Evolutionary conservation across 1,140 invertebrate species (phyloP), one percentile per base, ranked within the genome.

Genomic region (Cherax quadricarinatus): DNA sequence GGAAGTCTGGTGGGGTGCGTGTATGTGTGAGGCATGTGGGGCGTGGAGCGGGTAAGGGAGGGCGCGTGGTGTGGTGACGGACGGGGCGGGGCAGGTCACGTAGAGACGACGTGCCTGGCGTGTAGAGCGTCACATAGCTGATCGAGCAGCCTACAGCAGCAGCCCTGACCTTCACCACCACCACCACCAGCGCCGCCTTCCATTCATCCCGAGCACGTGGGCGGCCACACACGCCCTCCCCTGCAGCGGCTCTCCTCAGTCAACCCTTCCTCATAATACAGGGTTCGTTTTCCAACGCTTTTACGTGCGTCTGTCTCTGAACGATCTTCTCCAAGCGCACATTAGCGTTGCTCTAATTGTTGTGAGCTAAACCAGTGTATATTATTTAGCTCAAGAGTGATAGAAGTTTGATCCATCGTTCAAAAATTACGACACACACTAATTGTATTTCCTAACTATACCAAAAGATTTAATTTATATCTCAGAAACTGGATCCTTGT

Each of bases 61-160:
- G 87, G 78, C 53, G 53, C 70, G 79, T 60, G 78, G 79, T 53
- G 79, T 24, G 60, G 86, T 80, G 86, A 80, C 86, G 75, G 86
- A 75, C 66, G 14, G 80, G 81, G 88, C 79, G 30, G 88, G 88
- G 81, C 79, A 60, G 88, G 88, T 89, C 88, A 89, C 88, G 88
- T 89, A 89, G 88, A 80, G 66, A 57, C 51, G 88, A 89, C 88
- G 88, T 89, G 88, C 88, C 88, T 89, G 88, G 88, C 88, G 88
- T 89, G 88, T 89, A 89, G 88, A 89, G 88, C 88, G 88, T 89
- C 88, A 83, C 80, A 83, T 79, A 89, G 88, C 80, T 89, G 88
- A 89, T 83, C 81, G 60, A 81, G 62, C 80, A 82, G 87, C 87
- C 78, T 81, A 81, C 87, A 82, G 80, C 88, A 89, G 88, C 88